Percentiles rank a stretch among this genome's conserved stretches.
These are phyloP conservation scores for Epiperipatus broadwayi DNA, from an alignment of 2,888 invertebrate species.

Conservation along the genomic window DNA sequence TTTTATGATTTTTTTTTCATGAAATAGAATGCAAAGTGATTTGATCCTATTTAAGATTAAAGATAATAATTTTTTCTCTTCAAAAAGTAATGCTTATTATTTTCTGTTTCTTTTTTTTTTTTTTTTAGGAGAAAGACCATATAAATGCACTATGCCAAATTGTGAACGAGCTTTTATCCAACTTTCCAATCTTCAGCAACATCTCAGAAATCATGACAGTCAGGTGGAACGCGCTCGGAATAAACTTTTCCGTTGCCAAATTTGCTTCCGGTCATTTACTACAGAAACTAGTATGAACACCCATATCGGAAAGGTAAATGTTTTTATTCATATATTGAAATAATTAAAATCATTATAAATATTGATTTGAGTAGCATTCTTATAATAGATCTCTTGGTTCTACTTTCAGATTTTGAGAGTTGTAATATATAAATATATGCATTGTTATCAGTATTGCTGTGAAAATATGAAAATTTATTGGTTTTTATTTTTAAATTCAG, in stretches of 20 bases:
- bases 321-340: too few species aligned
- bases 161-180: slow-evolving; percentile 92
- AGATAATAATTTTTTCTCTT: slow-evolving; percentile 3
- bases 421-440: too few species aligned
- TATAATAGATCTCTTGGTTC: too few species aligned
- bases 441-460: too few species aligned
- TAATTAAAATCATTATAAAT: slow-evolving; percentile 1
- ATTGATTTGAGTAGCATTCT: too few species aligned
- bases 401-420: too few species aligned
- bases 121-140: slow-evolving; percentile 74
- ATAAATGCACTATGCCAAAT: slow-evolving; percentile 86
- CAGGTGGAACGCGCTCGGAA: slow-evolving; percentile 86
- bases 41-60: background rate
- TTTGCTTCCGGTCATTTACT: slow-evolving; percentile 88
- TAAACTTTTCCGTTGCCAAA: slow-evolving; percentile 83
- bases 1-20: slow-evolving; percentile 13
- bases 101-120: background rate
- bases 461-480: too few species aligned
- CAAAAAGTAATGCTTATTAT: too few species aligned
- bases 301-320: slow-evolving; percentile 91
- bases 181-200: slow-evolving; percentile 85
- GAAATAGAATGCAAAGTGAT: slow-evolving; percentile 9
- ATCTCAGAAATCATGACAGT: slow-evolving; percentile 83
- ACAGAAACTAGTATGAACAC: slow-evolving; percentile 86
- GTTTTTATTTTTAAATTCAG: too few species aligned